A percentile compares a stretch with the other conserved stretches of the same genome.
These are phyloP conservation scores for Ibycter americanus DNA, from an alignment of 2,797 vertebrate species.

Conservation along the genomic window DNA sequence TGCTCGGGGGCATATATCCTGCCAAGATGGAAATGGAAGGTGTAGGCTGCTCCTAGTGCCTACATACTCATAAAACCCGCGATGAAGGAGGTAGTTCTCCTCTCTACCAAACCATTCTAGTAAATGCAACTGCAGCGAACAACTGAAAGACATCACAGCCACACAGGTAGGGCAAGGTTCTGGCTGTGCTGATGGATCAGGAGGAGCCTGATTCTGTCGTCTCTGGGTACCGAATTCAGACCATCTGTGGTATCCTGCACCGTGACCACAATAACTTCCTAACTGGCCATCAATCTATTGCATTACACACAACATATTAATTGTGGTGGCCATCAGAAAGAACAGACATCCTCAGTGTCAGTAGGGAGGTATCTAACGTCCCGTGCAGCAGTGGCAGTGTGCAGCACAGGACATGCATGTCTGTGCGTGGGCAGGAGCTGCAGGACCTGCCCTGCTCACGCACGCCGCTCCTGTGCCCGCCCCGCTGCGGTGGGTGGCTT, in stretches of 20 bases:
- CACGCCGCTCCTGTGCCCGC: accelerated
- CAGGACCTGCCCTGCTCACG: neutral
- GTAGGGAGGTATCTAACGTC: accelerated
- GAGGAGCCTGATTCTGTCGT: neutral
- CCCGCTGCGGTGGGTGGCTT: accelerated
- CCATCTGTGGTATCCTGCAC: neutral
- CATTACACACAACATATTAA: neutral
- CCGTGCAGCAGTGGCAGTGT: accelerated
- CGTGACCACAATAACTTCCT: neutral
- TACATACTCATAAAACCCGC: neutral
- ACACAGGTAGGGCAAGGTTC: neutral
- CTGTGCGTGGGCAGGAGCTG: neutral
- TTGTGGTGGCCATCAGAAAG: neutral
- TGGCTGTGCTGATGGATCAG: neutral
- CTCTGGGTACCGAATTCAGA: neutral
- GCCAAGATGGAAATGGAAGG: neutral
- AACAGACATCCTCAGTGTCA: neutral
- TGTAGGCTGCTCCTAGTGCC: neutral
- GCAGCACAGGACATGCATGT: neutral
- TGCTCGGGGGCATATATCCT: neutral
- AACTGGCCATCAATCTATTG: neutral
- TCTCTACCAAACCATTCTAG: neutral
- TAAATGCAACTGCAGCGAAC: neutral
- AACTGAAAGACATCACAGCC: neutral
- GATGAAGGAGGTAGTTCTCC: neutral